Base-by-base conservation (phyloP, 1,140 invertebrate species). In the Papilio glaucus region DNA sequence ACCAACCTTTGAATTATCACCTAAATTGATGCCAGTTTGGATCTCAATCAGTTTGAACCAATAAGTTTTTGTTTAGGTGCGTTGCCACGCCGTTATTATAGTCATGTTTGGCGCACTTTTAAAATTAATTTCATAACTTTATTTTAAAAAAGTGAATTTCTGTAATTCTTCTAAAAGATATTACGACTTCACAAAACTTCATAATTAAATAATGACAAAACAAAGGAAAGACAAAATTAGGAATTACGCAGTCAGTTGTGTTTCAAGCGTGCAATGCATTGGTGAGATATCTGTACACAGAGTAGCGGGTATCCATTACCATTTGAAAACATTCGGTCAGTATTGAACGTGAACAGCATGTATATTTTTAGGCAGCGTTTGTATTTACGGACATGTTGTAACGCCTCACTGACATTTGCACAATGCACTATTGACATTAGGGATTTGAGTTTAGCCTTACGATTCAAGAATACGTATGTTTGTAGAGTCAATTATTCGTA, bases 271-370 rank as follows among this genome's bases (percentile, higher is more conserved):
- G 21, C 49, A 26, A 24, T 57, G 29, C 29, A 57, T 57, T 57
- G 24, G 49, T 10, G 21, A 24, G 49, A 57, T 24, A 57, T 10
- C 1, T 12, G 18, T 10, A 53, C 9, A 33, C 29, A 65, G 29
- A 65, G 29, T 37, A 21, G 37, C 37, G 18, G 37, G 18, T 38
- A 65, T 38, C 62, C 62, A 65, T 38, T 39, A 65, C 62, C 9
- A 39, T 65, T 65, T 10, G 62, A 39, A 65, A 65, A 65, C 62
- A 65, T 65, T 39, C 33, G 15, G 9, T 15, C 62, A 37, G 62
- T 65, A 65, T 39, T 65, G 62, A 65, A 65, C 62, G 15, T 65
- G 62, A 65, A 65, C 18, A 39, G 62, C n/a, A 21, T 24, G 37
- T 12, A 41, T 65, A 65, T 65, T 65, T 65, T 65, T 65, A 65